Conservation (phyloP, 2,888 invertebrate species). For the Embidobia sp. region DNA sequence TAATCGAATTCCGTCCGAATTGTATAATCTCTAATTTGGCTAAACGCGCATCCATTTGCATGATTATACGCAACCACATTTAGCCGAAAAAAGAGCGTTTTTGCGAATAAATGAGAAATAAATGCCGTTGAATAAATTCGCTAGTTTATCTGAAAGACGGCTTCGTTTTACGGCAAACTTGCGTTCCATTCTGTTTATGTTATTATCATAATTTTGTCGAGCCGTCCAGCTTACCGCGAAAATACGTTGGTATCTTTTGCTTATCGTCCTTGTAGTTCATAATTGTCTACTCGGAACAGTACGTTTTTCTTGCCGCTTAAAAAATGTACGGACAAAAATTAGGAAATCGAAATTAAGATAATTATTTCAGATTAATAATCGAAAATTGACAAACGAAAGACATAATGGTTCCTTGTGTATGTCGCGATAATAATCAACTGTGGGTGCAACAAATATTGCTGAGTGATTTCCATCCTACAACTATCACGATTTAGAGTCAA, state of each 20-base stretch:
- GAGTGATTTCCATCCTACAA: too few species aligned
- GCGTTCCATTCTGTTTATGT: constrained; percentile 37
- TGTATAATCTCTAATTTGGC: too few species aligned
- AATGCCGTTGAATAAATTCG: constrained; percentile 30
- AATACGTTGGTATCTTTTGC: constrained; percentile 28
- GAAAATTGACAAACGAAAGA: too few species aligned
- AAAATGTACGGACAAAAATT: background rate
- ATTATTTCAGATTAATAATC: too few species aligned
- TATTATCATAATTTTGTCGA: constrained; percentile 51
- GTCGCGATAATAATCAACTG: too few species aligned
- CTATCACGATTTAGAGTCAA: too few species aligned
- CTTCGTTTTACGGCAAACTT: constrained; percentile 37
- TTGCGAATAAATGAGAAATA: constrained; percentile 20
- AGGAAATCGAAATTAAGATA: constrained; percentile 7
- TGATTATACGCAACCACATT: too few species aligned
- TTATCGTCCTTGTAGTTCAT: constrained; percentile 51
- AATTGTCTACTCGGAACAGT: constrained; percentile 12
- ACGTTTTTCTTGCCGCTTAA: constrained; percentile 17
- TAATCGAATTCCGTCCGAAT: too few species aligned
- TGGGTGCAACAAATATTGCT: too few species aligned
- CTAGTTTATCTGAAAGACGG: constrained; percentile 48
- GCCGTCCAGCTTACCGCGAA: constrained; percentile 18
- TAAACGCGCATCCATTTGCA: too few species aligned
- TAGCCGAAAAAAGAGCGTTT: constrained; percentile 4
- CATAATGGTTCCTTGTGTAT: too few species aligned